These are phyloP conservation scores for Sternarchorhynchus goeldii DNA, from an alignment of 2,797 vertebrate genomes.

Conservation along the genomic window DNA sequence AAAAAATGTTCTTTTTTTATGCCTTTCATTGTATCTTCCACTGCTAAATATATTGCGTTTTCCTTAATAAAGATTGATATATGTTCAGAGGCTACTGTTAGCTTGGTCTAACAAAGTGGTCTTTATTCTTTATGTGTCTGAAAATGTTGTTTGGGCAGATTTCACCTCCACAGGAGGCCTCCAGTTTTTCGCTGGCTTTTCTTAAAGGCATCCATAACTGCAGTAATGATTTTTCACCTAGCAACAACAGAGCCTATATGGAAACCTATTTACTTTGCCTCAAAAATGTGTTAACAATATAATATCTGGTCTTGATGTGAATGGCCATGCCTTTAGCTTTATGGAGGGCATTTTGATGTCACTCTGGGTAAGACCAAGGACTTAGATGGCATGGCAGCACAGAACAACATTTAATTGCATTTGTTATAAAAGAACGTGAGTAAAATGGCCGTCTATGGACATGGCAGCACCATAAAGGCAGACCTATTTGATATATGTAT, in stretches of 20 bases:
- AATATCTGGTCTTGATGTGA: constrained; percentile 58
- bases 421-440: constrained; percentile 44
- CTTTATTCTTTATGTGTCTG: neutral
- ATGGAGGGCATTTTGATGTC: constrained; percentile 57
- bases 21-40: no score
- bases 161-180: constrained; percentile 6
- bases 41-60: neutral
- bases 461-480: constrained; percentile 53
- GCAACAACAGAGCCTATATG: constrained; percentile 41
- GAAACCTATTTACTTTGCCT: constrained; percentile 53
- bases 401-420: constrained; percentile 58
- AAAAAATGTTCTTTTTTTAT: no score
- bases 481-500: constrained; percentile 57
- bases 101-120: neutral
- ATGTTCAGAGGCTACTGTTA: neutral
- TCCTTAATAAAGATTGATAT: neutral
- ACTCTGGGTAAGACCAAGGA: constrained; percentile 56
- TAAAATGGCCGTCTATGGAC: constrained; percentile 51
- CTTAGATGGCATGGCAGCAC: constrained; percentile 37
- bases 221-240: constrained; percentile 54
- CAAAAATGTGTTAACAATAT: constrained; percentile 62
- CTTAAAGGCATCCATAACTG: constrained; percentile 38
- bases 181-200: constrained; percentile 23
- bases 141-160: neutral
- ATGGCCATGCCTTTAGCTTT: constrained; percentile 44